These are phyloP conservation scores for Formica exsecta DNA, from an alignment of 1,140 invertebrate species.

Conservation along the genomic window DNA sequence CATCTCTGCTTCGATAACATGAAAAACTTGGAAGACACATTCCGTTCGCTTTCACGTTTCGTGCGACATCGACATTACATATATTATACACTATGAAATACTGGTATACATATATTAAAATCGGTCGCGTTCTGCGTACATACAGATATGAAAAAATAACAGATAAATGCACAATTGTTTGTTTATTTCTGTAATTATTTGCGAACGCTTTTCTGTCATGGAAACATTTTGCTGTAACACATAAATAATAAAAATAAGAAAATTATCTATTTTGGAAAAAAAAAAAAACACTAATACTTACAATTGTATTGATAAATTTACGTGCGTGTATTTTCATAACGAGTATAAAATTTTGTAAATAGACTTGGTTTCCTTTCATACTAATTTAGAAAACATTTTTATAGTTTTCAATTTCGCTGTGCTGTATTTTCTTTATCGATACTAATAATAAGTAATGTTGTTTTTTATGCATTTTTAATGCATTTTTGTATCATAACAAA, in stretches of 20 bases:
- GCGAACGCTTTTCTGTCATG: neutral
- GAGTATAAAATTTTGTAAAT: constrained; percentile 5
- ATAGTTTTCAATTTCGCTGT: constrained; percentile 5
- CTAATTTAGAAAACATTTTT: neutral
- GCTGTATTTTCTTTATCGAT: neutral
- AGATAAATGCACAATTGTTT: constrained; percentile 28
- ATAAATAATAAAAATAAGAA: constrained; percentile 13
- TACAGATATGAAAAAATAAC: constrained; percentile 46
- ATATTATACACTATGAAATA: neutral
- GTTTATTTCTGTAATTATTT: constrained; percentile 25
- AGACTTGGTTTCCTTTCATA: neutral
- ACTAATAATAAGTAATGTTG: too few relatives aligned
- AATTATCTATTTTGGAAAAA: neutral
- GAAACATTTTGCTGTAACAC: neutral
- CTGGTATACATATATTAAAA: neutral
- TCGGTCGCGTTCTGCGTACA: constrained; percentile 10
- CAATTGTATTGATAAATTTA: constrained; percentile 6
- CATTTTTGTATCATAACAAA: constrained; percentile 9
- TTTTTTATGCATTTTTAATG: too few relatives aligned
- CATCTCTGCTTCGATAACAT: constrained; percentile 55
- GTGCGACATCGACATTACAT: constrained; percentile 24
- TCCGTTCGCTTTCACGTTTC: constrained; percentile 64
- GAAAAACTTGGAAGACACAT: constrained; percentile 79
- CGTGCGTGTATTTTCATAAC: neutral
- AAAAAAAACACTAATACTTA: neutral